Evolutionary conservation across 2,888 invertebrate species (phyloP).

Genomic region (Caenorhabditis sp.): DNA sequence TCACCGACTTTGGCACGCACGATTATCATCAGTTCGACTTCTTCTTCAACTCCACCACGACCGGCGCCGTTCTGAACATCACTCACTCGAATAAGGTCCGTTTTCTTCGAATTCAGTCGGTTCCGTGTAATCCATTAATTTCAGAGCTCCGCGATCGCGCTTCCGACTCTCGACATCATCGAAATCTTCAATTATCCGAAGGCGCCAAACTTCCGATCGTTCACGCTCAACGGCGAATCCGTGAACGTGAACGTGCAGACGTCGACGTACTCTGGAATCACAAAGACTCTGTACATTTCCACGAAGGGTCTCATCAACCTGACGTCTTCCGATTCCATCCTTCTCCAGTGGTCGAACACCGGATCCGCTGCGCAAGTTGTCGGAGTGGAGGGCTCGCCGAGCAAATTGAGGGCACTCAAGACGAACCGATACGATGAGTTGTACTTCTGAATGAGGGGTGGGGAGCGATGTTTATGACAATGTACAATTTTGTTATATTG

Average conservation of each 20-base stretch:
- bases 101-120: neutral
- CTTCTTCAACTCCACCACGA: constrained; percentile 34
- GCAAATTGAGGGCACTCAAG: constrained; percentile 32
- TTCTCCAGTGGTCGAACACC: constrained; percentile 41
- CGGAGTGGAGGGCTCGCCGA: neutral
- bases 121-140: neutral
- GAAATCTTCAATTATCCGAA: constrained; percentile 68
- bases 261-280: constrained; percentile 50
- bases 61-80: constrained; percentile 36
- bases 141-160: constrained; percentile 30
- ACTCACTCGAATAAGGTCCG: constrained; percentile 31
- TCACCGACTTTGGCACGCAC: neutral
- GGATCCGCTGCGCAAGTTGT: constrained; percentile 1
- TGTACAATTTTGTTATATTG: neutral
- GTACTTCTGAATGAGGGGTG: constrained; percentile 9
- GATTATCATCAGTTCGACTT: constrained; percentile 31
- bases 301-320: constrained; percentile 53
- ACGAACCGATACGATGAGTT: constrained; percentile 35
- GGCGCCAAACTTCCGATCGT: constrained; percentile 60
- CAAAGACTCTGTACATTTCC: constrained; percentile 49
- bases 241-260: constrained; percentile 59
- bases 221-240: constrained; percentile 61
- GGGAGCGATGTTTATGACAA: no score
- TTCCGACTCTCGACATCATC: constrained; percentile 69
- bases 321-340: constrained; percentile 38